phyloP scores from a whole-genome alignment of 1,140 invertebrate species.

The Agraylea sexmaculata region DNA sequence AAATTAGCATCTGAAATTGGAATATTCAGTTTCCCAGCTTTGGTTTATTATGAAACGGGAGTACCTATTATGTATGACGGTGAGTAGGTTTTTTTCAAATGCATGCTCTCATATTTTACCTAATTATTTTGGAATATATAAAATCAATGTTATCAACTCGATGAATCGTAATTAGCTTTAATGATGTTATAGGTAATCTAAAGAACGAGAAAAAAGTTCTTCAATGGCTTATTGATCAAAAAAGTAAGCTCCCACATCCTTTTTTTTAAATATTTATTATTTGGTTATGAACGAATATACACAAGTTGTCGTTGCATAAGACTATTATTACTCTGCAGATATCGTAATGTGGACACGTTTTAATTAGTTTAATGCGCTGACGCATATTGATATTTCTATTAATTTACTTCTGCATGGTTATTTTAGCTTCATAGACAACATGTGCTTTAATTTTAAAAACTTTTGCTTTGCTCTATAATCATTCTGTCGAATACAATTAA shows the following conservation, averaged over 20 bases:
- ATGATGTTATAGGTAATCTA: slow-evolving; percentile 74
- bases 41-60: slow-evolving; percentile 86
- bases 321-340: no score
- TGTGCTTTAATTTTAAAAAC: no score
- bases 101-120: neutral
- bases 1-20: slow-evolving; percentile 82
- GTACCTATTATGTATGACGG: slow-evolving; percentile 91
- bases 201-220: slow-evolving; percentile 90
- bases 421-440: no score
- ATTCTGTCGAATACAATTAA: slow-evolving; percentile 15
- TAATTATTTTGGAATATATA: neutral
- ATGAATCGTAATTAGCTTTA: neutral
- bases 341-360: no score
- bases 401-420: no score
- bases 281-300: no score
- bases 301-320: no score
- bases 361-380: no score
- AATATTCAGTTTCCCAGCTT: slow-evolving; percentile 79
- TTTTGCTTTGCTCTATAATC: neutral
- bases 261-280: slow-evolving; percentile 25
- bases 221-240: slow-evolving; percentile 88
- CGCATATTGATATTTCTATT: no score
- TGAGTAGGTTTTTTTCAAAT: slow-evolving; percentile 40
- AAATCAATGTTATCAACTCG: neutral
- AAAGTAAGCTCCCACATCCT: slow-evolving; percentile 68